Evolutionary conservation across 2,888 invertebrate genomes (phyloP).

Genomic region (Latheticus oryzae): DNA sequence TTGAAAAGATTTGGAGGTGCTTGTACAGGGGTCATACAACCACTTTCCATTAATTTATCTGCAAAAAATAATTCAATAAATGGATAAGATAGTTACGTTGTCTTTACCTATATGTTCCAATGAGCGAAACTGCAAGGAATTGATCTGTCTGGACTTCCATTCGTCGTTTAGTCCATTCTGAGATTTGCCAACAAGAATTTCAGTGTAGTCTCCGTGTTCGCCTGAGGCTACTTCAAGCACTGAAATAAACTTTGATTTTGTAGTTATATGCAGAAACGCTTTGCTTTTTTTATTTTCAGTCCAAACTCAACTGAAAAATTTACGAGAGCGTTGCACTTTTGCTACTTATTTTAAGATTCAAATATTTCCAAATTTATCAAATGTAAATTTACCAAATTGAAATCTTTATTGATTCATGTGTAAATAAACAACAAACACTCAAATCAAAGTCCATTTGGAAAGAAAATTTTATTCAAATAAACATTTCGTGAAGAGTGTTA

Average conservation of each 20-base stretch:
- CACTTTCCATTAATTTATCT: slow-evolving; percentile 69
- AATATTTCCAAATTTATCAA: too few relatives aligned
- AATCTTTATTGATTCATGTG: too few relatives aligned
- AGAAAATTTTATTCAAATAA: too few relatives aligned
- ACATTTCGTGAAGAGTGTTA: too few relatives aligned
- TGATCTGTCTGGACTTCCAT: slow-evolving; percentile 67
- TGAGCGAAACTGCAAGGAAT: slow-evolving; percentile 62
- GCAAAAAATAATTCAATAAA: slow-evolving; percentile 47
- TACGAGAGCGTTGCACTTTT: too few relatives aligned
- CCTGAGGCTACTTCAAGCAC: slow-evolving; percentile 86
- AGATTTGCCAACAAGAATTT: slow-evolving; percentile 71
- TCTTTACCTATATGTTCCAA: slow-evolving; percentile 64
- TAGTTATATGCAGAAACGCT: background rate
- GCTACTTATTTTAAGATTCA: too few relatives aligned
- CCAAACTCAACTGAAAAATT: background rate
- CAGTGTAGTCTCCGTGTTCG: slow-evolving; percentile 75
- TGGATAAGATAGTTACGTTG: too few relatives aligned
- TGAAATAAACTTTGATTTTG: slow-evolving; percentile 59
- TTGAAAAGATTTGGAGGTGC: slow-evolving; percentile 62
- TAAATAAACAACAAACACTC: too few relatives aligned
- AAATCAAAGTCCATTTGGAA: too few relatives aligned
- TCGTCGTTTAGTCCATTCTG: slow-evolving; percentile 72
- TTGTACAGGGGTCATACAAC: slow-evolving; percentile 68
- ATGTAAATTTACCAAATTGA: too few relatives aligned
- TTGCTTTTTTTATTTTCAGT: background rate